These are phyloP conservation scores for Bos indicus DNA, from an alignment of 2,113 vertebrate species.

Conservation along the genomic window DNA sequence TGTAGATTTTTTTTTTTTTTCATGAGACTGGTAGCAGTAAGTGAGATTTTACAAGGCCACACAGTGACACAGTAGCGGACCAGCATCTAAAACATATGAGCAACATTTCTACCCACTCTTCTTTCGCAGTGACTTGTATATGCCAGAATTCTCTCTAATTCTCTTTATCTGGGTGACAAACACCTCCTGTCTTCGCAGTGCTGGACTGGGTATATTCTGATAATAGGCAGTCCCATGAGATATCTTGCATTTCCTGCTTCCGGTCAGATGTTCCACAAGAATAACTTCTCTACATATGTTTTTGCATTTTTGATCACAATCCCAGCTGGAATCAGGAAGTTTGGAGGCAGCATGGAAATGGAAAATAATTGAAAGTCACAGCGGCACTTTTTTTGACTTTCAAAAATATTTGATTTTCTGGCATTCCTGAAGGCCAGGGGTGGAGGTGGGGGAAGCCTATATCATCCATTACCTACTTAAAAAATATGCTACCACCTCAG, in stretches of 20 bases:
- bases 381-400: slow-evolving; percentile 46
- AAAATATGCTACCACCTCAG: not conserved
- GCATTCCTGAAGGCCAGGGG: not conserved
- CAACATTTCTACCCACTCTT: accelerated
- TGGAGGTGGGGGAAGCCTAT: not conserved
- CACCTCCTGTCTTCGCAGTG: not conserved
- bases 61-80: too few species aligned
- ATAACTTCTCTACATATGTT: slow-evolving; percentile 72
- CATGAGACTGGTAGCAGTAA: not conserved
- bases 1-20: not conserved
- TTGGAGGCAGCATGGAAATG: slow-evolving; percentile 65
- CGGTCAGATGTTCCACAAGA: slow-evolving; percentile 69
- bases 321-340: slow-evolving; percentile 72
- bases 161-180: slow-evolving; percentile 50
- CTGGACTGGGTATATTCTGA: slow-evolving; percentile 50
- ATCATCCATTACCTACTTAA: not conserved
- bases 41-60: not conserved
- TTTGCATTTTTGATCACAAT: slow-evolving; percentile 70
- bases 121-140: not conserved
- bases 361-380: slow-evolving; percentile 66
- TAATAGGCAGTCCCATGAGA: slow-evolving; percentile 60
- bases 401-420: slow-evolving; percentile 61
- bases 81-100: not conserved
- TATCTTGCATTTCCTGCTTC: slow-evolving; percentile 71
- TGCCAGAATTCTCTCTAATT: not conserved